Evolutionary conservation across 2,113 vertebrate species (phyloP).

Genomic region (Percopsis transmontana): DNA sequence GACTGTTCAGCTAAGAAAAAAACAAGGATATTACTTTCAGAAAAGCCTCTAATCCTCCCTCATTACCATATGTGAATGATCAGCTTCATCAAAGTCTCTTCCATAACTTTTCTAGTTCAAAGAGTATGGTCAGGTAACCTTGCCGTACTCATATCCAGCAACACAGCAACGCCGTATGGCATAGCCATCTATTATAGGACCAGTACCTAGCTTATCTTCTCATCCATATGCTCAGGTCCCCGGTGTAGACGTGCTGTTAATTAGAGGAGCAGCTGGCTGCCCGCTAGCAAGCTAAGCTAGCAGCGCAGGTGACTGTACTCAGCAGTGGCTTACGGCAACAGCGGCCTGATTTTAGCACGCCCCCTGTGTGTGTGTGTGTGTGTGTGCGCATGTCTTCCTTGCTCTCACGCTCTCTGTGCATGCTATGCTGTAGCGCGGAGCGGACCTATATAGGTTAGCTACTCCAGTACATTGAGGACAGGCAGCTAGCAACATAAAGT

Average conservation of each 20-base stretch:
- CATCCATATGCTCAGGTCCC: conserved; percentile 66
- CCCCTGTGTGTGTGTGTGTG: not conserved
- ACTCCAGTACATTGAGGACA: conserved; percentile 74
- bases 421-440: conserved; percentile 46
- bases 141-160: conserved; percentile 22
- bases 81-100: not conserved
- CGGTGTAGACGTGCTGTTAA: conserved; percentile 66
- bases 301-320: conserved; percentile 74
- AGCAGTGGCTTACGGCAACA: conserved; percentile 71
- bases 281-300: conserved; percentile 71
- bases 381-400: conserved; percentile 9
- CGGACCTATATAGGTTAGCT: conserved; percentile 73
- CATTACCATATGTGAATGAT: not conserved
- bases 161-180: conserved; percentile 27
- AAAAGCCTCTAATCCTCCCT: not conserved
- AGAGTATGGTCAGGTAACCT: conserved; percentile 5
- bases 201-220: conserved; percentile 46
- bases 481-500: conserved; percentile 71
- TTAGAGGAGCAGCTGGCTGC: conserved; percentile 76
- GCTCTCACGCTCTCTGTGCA: conserved; percentile 7
- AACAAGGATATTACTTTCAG: not conserved
- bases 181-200: conserved; percentile 55
- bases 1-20: not conserved
- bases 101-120: not conserved
- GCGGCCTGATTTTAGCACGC: conserved; percentile 62